Percentiles rank a stretch among this genome's conserved stretches.
These are phyloP conservation scores for Noctua janthe DNA, from an alignment of 2,888 invertebrate genomes.

Conservation along the genomic window DNA sequence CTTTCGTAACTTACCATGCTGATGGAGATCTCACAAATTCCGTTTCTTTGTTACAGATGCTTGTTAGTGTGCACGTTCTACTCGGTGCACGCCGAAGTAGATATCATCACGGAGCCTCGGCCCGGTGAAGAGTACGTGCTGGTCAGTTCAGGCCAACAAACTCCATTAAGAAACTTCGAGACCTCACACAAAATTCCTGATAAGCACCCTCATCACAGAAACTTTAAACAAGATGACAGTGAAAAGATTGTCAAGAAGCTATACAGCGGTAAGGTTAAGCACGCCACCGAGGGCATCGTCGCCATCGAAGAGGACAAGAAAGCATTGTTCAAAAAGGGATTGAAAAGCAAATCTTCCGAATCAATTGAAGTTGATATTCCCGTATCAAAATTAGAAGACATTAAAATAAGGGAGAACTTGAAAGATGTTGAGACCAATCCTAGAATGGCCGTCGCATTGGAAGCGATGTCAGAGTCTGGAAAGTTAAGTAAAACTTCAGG, in stretches of 20 bases:
- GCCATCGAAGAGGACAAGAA: conserved; percentile 88
- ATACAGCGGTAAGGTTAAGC: conserved; percentile 82
- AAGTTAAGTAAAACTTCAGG: conserved; percentile 82
- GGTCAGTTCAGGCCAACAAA: conserved; percentile 90
- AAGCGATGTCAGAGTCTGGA: conserved; percentile 88
- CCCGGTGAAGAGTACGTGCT: conserved; percentile 92
- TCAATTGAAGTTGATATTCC: conserved; percentile 88
- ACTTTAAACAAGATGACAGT: conserved; percentile 80
- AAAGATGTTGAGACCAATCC: conserved; percentile 86
- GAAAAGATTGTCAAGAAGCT: conserved; percentile 86
- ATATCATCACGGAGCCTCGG: conserved; percentile 91
- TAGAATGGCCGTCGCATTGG: conserved; percentile 84
- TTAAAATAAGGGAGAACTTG: conserved; percentile 88
- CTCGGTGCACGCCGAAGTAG: conserved; percentile 87
- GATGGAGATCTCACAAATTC: conserved; percentile 63
- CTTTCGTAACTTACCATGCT: conserved; percentile 75
- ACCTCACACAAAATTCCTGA: conserved; percentile 93
- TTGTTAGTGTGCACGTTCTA: conserved; percentile 86
- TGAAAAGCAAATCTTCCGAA: conserved; percentile 83
- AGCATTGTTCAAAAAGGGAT: conserved; percentile 79
- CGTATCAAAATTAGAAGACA: conserved; percentile 86
- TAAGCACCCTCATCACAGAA: conserved; percentile 83
- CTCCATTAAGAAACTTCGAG: conserved; percentile 90
- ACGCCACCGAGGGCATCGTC: conserved; percentile 85
- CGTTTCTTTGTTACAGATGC: conserved; percentile 88